Evolutionary conservation across 2,113 vertebrate species (phyloP), one percentile per base, ranked within the genome.

Genomic region (Misgurnus anguillicaudatus): DNA sequence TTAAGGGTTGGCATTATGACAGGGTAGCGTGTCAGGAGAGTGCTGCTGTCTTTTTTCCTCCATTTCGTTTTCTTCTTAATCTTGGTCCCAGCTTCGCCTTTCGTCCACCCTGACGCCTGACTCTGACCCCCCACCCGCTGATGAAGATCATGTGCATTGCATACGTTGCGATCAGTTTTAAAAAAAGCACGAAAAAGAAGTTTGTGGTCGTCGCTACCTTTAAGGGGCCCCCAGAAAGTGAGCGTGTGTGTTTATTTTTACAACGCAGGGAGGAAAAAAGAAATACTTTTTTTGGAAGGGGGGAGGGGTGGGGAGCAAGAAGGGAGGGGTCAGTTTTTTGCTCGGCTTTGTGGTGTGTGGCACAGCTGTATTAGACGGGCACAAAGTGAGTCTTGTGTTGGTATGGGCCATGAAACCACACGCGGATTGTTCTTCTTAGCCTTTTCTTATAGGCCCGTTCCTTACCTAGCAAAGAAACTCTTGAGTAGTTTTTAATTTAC

Each of bases 201-300:
- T 82, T 68, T 72, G 83, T 74, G 69, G 85, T 86, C 84, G 64
- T 71, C 83, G 83, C 80, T 89, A 82, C 87, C 85, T 91, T 88
- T 84, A 87, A 87, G 88, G 88, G 88, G 89, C 86, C 91, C 75
- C 89, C 89, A 88, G 84, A 88, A 92, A 90, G 80, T 88, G 88
- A 92, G 89, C 87, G 88, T 87, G 88, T 88, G 88, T 91, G 90
- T 93, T 92, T 93, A 92, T 93, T 93, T 91, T 91, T 91, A 91
- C 91, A 87, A 87, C 88, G 80, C 80, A 80, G 57, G 65, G 62
- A 78, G 84, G 82, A 77, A 83, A 84, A 84, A 75, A 81, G 53
- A 69, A 79, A 83, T 72, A 81, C 78, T 79, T 84, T 85, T 88
- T 89, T 87, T 75, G 81, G 83, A 85, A 45, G 51, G 73, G 21